A percentile compares a stretch with the other conserved stretches of the same genome.
Evolutionary conservation across 1,140 invertebrate genomes (phyloP).

Genomic region (Microplitis demolitor): DNA sequence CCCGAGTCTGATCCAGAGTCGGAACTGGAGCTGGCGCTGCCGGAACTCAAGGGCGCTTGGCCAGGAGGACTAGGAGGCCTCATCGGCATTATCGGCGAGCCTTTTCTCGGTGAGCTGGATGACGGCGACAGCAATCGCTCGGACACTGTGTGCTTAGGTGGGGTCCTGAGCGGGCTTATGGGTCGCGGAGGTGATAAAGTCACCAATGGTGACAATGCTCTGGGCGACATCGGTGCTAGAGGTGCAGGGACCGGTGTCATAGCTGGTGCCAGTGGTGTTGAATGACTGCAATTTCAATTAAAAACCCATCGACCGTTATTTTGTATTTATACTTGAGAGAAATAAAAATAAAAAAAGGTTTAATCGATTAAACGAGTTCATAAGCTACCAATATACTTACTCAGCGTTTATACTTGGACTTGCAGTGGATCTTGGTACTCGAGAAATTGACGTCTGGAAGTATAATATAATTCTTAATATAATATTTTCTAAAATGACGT

Average conservation of each 20-base stretch:
- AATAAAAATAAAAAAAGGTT: neutral
- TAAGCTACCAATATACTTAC: slow-evolving; percentile 42
- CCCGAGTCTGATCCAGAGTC: slow-evolving; percentile 62
- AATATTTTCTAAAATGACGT: neutral
- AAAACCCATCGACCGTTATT: neutral
- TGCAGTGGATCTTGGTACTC: slow-evolving; percentile 40
- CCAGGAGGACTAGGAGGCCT: slow-evolving; percentile 51
- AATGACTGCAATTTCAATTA: slow-evolving; percentile 27
- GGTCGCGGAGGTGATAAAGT: slow-evolving; percentile 39
- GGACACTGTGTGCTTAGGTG: slow-evolving; percentile 34
- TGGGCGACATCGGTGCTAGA: slow-evolving; percentile 49
- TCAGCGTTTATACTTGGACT: slow-evolving; percentile 47
- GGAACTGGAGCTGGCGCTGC: slow-evolving; percentile 58
- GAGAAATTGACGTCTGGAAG: slow-evolving; percentile 36
- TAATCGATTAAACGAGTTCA: neutral
- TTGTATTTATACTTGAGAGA: neutral
- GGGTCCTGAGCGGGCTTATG: neutral
- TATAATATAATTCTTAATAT: neutral
- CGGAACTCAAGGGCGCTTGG: slow-evolving; percentile 49
- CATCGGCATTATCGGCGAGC: slow-evolving; percentile 36
- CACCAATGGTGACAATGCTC: slow-evolving; percentile 47
- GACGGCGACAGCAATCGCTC: slow-evolving; percentile 34
- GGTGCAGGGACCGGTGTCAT: slow-evolving; percentile 45
- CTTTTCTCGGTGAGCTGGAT: slow-evolving; percentile 34
- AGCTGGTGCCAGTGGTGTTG: slow-evolving; percentile 41